A percentile compares a stretch with the other conserved stretches of the same genome.
Evolutionary conservation across 2,797 vertebrate genomes (phyloP).

Genomic region (Thripadectes ignobilis): DNA sequence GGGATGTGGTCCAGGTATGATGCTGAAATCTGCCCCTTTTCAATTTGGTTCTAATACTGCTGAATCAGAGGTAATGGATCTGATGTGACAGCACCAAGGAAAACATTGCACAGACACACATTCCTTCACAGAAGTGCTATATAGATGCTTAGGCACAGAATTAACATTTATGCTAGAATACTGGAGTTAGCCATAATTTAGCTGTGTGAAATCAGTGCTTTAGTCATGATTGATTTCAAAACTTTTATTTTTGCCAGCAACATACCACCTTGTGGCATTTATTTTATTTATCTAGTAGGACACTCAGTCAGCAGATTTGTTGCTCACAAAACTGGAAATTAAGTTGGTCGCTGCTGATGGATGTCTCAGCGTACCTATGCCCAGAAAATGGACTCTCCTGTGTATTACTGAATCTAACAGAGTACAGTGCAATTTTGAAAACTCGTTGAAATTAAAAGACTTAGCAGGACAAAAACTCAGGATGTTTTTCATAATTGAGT

Average conservation of each 20-base stretch:
- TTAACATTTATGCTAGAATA: background rate
- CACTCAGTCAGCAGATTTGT: background rate
- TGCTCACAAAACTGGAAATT: background rate
- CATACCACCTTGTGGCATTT: background rate
- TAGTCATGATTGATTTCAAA: background rate
- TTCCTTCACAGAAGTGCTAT: background rate
- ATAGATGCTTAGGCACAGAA: background rate
- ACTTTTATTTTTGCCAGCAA: background rate
- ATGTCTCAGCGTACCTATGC: background rate
- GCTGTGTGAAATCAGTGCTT: background rate
- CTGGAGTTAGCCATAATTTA: background rate
- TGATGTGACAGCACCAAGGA: fast-evolving
- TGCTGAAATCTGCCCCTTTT: background rate
- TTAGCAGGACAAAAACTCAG: background rate
- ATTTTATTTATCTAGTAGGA: background rate
- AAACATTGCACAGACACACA: fast-evolving
- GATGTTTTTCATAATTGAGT: background rate
- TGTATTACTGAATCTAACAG: background rate
- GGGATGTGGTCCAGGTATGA: background rate
- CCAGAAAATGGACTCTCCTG: background rate
- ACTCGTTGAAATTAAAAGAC: background rate
- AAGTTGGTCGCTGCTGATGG: background rate
- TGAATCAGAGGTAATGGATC: background rate
- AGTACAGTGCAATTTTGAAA: background rate
- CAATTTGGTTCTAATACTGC: background rate